phyloP scores from a whole-genome alignment of 2,113 vertebrate genomes.

The Sander vitreus region DNA sequence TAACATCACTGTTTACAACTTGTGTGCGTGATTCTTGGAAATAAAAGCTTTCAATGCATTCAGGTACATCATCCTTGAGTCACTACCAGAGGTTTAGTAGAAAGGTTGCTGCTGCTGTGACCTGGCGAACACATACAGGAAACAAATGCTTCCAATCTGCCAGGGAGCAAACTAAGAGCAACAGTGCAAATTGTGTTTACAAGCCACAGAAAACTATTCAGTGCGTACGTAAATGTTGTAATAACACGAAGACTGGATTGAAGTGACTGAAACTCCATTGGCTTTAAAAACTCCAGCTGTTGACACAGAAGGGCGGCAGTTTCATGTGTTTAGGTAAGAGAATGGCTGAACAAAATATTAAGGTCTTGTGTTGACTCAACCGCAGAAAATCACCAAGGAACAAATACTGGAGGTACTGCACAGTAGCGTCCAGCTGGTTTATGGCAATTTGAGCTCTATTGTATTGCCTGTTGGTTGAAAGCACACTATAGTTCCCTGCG shows the following conservation, averaged over 20 bases:
- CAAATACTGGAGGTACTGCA: slow-evolving; percentile 12
- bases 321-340: slow-evolving; percentile 1
- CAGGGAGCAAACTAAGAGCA: slow-evolving; percentile 30
- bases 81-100: slow-evolving; percentile 7
- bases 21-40: slow-evolving; percentile 10
- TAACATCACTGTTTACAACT: neutral
- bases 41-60: slow-evolving; percentile 24
- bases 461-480: too few relatives aligned
- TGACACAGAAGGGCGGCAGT: slow-evolving; percentile 19
- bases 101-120: slow-evolving; percentile 24
- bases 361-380: neutral
- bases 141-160: slow-evolving; percentile 33
- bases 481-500: too few relatives aligned
- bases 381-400: slow-evolving; percentile 23
- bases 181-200: slow-evolving; percentile 54
- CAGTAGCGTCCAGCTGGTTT: neutral
- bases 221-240: slow-evolving; percentile 42
- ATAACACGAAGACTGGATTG: slow-evolving; percentile 28
- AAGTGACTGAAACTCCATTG: slow-evolving; percentile 41
- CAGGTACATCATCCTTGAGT: slow-evolving; percentile 15
- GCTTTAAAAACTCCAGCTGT: slow-evolving; percentile 54
- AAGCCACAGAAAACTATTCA: slow-evolving; percentile 35
- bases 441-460: too few relatives aligned
- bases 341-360: neutral
- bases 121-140: slow-evolving; percentile 42